Base-by-base conservation (phyloP, 2,797 vertebrate genomes). In the Phataginus tetradactyla region DNA sequence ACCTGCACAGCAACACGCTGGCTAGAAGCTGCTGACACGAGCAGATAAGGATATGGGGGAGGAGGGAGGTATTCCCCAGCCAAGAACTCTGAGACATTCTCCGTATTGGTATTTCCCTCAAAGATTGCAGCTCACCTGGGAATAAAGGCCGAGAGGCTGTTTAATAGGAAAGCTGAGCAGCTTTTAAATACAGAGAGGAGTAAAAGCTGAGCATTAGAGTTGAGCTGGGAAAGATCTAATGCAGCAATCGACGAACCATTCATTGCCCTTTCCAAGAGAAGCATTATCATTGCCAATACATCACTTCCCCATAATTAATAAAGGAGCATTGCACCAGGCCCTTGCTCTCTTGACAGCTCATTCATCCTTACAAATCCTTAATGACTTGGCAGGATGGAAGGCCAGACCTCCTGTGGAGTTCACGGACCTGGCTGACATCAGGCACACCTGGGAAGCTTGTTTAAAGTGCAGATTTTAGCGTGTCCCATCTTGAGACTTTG, bases 271-370 rank as follows among this genome's bases (percentile, higher is more conserved):
- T 97, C 96, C 97, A 97, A 93, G 96, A 97, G 96, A 96, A 95
- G 96, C 80, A 64, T 55, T 88, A 78, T 55, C 95, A 57, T 59
- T 96, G 96, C 97, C 97, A 97, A 96, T 87, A 80, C 87, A 96
- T 96, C 96, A 97, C 96, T 95, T 97, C 84, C 94, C 90, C 75
- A 88, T 96, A 97, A 98, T 98, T 97, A 98, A 97, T 94, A 96
- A 95, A 78, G 91, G 86, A 95, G 80, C 91, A 69, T 18, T 93
- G 95, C 93, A 90, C 80, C 96, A 93, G 91, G 93, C 93, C 86
- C 77, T 91, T 61, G 90, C 87, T 90, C 87, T 96, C 93, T 71
- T 61, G 93, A 95, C 93, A 92, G 87, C 95, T 95, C 96, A 97
- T 97, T 97, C 96, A 97, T 97, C 92, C 92, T 96, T 86, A 88